Base-by-base conservation (phyloP, 2,797 vertebrate genomes). In the Manis crassicaudata region DNA sequence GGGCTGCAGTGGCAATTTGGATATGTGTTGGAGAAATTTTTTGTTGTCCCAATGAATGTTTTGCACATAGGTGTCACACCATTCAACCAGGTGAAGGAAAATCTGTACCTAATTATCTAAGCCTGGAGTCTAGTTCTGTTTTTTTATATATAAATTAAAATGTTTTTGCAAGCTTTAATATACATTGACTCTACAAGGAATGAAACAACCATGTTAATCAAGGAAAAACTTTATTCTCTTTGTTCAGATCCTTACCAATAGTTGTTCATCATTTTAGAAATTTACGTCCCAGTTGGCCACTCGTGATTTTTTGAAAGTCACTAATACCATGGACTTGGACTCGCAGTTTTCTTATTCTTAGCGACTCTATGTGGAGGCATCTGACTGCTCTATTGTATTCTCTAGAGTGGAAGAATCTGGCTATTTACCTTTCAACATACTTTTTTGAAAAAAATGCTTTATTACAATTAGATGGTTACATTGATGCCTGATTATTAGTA, bases 131-230 rank as follows among this genome's bases (percentile, higher is more conserved):
- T 37, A 60, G 85, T 72, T 68, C 25, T 79, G 14, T 23, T 80
- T 96, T 25, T 80, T 95, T 25, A 37, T 1, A 81, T 23, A 70
- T 21, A 80, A 63, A 90, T 87, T 32, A 82, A 77, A 87, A 73
- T 43, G 65, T 32, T 23, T 72, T 54, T 56, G 20, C 10, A 86
- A 83, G 2, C n/a, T 84, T 84, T 72, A 60, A 70, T 65, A 76
- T 18, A 4, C 7, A 43, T 56, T 6, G 6, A 25, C 16, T 40
- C 82, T 70, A 40, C 29, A 29, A 54, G 18, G 14, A 56, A 32
- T 56, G 7, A 60, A 92, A 35, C 10, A 23, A 40, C 25, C 20
- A 54, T 18, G 9, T 35, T 94, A 37, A 73, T 73, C n/a, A 76
- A 81, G 17, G 16, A 6, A 81, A 90, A 13, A 63, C 4, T 70